Percentiles rank a stretch among this genome's conserved stretches.
Evolutionary conservation across 35 echinoderm and acorn worm genomes (phyloP).

Genomic region (Hemicentrotus pulcherrimus): DNA sequence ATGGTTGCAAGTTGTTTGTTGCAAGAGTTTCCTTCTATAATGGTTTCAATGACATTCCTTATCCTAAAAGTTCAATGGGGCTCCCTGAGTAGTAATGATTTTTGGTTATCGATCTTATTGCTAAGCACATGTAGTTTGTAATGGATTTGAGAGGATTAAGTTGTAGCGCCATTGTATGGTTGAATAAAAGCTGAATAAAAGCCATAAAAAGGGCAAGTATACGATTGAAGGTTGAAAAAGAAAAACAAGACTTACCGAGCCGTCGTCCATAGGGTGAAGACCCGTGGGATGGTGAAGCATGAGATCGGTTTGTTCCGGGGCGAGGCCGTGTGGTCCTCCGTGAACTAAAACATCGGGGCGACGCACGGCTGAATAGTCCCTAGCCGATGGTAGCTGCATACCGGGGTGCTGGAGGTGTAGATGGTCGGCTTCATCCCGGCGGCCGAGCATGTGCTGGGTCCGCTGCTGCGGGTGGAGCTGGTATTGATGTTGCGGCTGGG

Average conservation of each 20-base stretch:
- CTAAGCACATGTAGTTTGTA: background rate
- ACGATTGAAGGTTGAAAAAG: slow-evolving; percentile 53
- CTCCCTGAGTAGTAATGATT: slow-evolving; percentile 36
- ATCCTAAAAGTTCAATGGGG: background rate
- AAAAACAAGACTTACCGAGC: slow-evolving; percentile 74
- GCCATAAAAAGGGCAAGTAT: background rate
- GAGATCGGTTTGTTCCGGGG: slow-evolving; percentile 86
- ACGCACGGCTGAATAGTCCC: slow-evolving; percentile 90
- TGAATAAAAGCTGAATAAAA: slow-evolving; percentile 9
- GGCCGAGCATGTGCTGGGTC: slow-evolving; percentile 80
- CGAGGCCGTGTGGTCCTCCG: slow-evolving; percentile 90
- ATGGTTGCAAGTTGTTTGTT: background rate
- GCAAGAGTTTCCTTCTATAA: background rate
- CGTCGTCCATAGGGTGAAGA: slow-evolving; percentile 87
- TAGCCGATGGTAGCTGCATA: slow-evolving; percentile 86
- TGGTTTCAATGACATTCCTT: background rate
- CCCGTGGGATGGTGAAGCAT: slow-evolving; percentile 84
- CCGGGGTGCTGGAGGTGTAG: slow-evolving; percentile 92
- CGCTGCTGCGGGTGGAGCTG: slow-evolving; percentile 90
- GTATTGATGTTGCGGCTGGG: slow-evolving; percentile 89
- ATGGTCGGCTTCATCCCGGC: slow-evolving; percentile 79
- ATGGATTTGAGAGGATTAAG: slow-evolving; percentile 32
- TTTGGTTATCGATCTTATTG: slow-evolving; percentile 23
- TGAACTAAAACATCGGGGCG: slow-evolving; percentile 92
- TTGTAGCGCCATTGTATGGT: background rate